phyloP scores from a whole-genome alignment of 2,888 invertebrate species.

The Meganola albula region DNA sequence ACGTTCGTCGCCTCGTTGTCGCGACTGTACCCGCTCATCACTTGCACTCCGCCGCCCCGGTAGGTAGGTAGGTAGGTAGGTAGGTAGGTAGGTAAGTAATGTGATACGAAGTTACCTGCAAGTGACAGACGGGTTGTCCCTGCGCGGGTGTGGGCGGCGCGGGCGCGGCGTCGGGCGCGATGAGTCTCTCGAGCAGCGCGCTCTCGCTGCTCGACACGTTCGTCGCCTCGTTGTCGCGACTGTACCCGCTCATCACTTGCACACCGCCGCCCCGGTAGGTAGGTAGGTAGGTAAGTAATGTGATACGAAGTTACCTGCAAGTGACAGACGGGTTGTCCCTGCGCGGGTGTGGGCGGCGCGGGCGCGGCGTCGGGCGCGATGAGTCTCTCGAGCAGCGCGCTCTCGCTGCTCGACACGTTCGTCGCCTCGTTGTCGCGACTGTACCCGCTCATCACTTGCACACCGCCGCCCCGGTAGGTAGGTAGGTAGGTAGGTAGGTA shows the following conservation, averaged over 20 bases:
- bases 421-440: conserved; percentile 1
- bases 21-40: too few relatives aligned
- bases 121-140: background rate
- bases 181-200: background rate
- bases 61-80: too few relatives aligned
- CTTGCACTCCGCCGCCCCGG: too few relatives aligned
- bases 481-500: too few relatives aligned
- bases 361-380: conserved; percentile 1
- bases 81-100: too few relatives aligned
- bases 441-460: too few relatives aligned
- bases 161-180: background rate
- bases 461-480: too few relatives aligned
- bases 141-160: background rate
- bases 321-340: background rate
- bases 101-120: background rate
- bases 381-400: conserved; percentile 7
- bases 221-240: background rate
- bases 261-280: too few relatives aligned
- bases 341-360: background rate
- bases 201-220: conserved; percentile 1
- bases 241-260: too few relatives aligned
- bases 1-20: background rate
- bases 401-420: conserved; percentile 4
- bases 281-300: too few relatives aligned
- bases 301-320: conserved; percentile 1